Evolutionary conservation across 2,113 vertebrate species (phyloP), one percentile per base, ranked within the genome.

Genomic region (Empidonax traillii): DNA sequence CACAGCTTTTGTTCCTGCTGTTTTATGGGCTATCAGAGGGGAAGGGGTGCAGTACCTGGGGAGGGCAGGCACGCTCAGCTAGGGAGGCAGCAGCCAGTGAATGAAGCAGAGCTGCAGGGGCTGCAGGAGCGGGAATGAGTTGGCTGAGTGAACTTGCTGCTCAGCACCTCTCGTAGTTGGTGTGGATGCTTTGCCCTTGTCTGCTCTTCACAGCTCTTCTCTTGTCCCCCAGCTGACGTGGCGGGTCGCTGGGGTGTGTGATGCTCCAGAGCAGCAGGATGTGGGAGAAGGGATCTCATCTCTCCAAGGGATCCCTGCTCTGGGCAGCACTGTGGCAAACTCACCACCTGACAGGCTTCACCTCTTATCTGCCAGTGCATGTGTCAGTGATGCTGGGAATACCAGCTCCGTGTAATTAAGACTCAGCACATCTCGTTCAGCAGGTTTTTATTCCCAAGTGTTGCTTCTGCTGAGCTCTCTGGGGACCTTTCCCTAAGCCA

Each of bases 261-360:
- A 39, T 44, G 27, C 12, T 52, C 24, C 37, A 25, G 3, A 16
- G 67, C n/a, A 24, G 62, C 15, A 30, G 58, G 20, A 39, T 39
- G 31, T 16, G 33, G 12, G 31, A 55, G 39, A 3, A 2, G 73
- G n/a, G 2, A 10, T 35, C 23, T 87, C 0, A 0, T 52, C n/a
- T 37, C 27, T 37, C 8, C 1, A 12, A 58, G 61, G 35, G n/a
- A 41, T 15, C 24, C 27, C 33, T 28, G 44, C 5, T 7, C 62
- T 58, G 37, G 47, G 28, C 51, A 65, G 41, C 3, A 0, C 3
- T 33, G 61, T 2, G 2, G 7, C 17, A 41, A 71, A 37, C 24
- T 79, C 75, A 28, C 22, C 53, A 12, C 65, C 28, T 17, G 15
- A 20, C 28, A 86, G 66, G 46, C 27, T 81, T 66, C 61, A 17